These are phyloP conservation scores for Marcusenius ussheri DNA, from an alignment of 2,113 vertebrate species.

Conservation along the genomic window DNA sequence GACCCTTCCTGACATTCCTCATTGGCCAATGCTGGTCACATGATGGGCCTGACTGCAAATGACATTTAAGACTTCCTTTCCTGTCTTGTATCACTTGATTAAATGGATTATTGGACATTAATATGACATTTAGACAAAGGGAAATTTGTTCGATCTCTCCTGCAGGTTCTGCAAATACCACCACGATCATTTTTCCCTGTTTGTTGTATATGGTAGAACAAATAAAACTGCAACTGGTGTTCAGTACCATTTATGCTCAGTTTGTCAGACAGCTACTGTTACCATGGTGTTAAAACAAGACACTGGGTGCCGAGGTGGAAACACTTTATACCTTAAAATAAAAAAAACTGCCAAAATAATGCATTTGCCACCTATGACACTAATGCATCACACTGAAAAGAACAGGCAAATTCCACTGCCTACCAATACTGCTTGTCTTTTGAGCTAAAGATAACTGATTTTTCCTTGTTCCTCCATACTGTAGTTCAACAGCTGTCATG, in stretches of 20 bases:
- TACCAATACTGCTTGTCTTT: neutral
- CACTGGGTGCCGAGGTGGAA: neutral
- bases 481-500: neutral
- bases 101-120: neutral
- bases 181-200: constrained; percentile 24
- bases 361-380: neutral
- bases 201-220: constrained; percentile 47
- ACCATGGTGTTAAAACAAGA: neutral
- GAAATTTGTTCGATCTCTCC: constrained; percentile 13
- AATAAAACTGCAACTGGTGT: constrained; percentile 47
- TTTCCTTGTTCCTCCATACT: neutral
- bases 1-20: neutral
- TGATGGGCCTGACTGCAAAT: neutral
- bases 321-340: neutral
- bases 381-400: neutral
- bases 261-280: neutral
- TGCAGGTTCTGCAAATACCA: constrained; percentile 8
- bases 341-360: neutral
- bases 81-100: neutral
- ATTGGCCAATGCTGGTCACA: neutral
- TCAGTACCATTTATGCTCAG: neutral
- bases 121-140: constrained; percentile 9
- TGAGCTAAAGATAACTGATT: neutral
- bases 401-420: neutral
- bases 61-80: neutral